Evolutionary conservation across 2,113 vertebrate genomes (phyloP).

Genomic region (Arizona elegans): DNA sequence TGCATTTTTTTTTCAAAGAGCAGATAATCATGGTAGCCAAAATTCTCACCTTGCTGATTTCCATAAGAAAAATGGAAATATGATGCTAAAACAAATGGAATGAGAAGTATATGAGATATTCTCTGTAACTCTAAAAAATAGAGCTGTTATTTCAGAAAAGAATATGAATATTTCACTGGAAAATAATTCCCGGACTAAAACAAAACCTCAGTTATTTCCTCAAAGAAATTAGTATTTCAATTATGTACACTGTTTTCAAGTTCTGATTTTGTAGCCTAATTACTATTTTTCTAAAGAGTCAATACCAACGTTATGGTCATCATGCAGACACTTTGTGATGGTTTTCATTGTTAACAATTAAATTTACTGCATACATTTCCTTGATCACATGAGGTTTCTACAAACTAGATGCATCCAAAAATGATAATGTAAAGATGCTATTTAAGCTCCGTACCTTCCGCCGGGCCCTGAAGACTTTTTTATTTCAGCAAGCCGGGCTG

Average conservation of each 20-base stretch:
- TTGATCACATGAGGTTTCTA: neutral
- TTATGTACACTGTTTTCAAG: neutral
- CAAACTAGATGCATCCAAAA: neutral
- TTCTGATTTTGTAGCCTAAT: neutral
- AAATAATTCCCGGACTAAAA: neutral
- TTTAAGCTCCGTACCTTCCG: too few species aligned
- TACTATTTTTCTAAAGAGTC: neutral
- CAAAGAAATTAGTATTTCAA: neutral
- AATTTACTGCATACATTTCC: neutral
- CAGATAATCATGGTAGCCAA: neutral
- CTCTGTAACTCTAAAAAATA: neutral
- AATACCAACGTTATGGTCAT: neutral
- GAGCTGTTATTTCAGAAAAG: neutral
- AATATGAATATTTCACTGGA: neutral
- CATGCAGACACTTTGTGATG: neutral
- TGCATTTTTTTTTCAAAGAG: neutral
- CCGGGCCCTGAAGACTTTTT: too few species aligned
- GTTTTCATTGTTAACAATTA: neutral
- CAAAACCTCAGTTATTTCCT: neutral
- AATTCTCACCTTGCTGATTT: neutral
- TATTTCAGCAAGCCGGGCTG: too few species aligned
- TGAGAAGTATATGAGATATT: neutral
- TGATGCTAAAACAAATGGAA: neutral
- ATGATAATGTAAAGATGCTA: too few species aligned
- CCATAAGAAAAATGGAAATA: conserved; percentile 4